Evolutionary conservation across 2,888 invertebrate species (phyloP).

Genomic region (Acrobasis repandana): DNA sequence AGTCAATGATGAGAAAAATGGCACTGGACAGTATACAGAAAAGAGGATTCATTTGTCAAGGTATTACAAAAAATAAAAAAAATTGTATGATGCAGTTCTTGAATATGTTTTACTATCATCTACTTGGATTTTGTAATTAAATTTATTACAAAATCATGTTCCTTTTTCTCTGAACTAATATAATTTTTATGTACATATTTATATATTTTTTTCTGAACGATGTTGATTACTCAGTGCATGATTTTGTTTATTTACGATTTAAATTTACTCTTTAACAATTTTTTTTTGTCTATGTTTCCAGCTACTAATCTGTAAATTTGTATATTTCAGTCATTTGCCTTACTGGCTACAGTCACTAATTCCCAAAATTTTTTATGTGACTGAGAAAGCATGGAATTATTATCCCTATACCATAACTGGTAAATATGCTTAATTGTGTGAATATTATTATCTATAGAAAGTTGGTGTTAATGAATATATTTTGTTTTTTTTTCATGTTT

Average conservation of each 20-base stretch:
- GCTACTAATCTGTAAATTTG: not conserved
- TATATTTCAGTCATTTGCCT: slow-evolving; percentile 89
- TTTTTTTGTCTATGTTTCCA: not conserved
- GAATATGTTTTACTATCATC: too few relatives aligned
- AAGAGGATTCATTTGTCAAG: slow-evolving; percentile 95
- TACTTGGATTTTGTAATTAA: too few relatives aligned
- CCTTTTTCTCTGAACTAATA: too few relatives aligned
- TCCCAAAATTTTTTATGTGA: slow-evolving; percentile 95
- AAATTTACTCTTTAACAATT: not conserved
- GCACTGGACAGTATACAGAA: slow-evolving; percentile 94
- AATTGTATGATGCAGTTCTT: too few relatives aligned
- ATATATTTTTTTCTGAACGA: too few relatives aligned
- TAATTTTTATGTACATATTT: too few relatives aligned
- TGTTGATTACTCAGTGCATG: too few relatives aligned
- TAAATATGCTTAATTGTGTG: slow-evolving; percentile 52
- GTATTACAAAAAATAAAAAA: slow-evolving; percentile 64
- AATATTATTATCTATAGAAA: not conserved
- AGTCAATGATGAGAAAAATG: slow-evolving; percentile 90
- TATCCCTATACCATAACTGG: slow-evolving; percentile 95
- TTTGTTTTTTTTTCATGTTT: slow-evolving; percentile 58
- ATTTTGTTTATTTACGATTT: too few relatives aligned
- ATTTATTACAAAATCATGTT: too few relatives aligned
- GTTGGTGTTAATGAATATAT: slow-evolving; percentile 15
- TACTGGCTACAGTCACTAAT: slow-evolving; percentile 94
- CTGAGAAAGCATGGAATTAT: slow-evolving; percentile 97